Evolutionary conservation across 2,113 vertebrate genomes (phyloP).

Genomic region (Daubentonia madagascariensis): DNA sequence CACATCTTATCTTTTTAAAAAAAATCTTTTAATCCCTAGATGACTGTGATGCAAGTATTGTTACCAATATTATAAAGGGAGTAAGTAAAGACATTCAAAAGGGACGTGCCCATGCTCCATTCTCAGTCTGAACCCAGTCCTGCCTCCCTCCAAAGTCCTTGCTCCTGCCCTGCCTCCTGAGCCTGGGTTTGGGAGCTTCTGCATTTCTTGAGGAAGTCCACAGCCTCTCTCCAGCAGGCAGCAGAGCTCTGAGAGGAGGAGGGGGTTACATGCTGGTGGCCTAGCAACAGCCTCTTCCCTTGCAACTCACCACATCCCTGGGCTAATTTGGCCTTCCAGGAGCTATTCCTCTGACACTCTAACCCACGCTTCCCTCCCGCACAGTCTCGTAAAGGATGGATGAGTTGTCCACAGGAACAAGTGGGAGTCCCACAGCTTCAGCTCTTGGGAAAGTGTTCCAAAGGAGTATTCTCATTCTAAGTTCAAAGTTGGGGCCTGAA

Average conservation of each 20-base stretch:
- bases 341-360: constrained; percentile 30
- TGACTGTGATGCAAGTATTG: background rate
- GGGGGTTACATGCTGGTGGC: background rate
- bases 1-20: background rate
- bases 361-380: constrained; percentile 61
- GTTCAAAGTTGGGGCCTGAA: constrained; percentile 7
- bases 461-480: background rate
- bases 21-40: background rate
- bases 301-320: background rate
- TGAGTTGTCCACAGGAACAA: constrained; percentile 68
- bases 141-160: background rate
- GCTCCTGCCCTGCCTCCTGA: background rate
- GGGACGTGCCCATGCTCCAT: background rate
- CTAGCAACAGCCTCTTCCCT: constrained; percentile 70
- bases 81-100: background rate
- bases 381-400: constrained; percentile 52
- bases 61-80: background rate
- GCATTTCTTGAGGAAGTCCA: background rate
- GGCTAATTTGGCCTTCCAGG: constrained; percentile 64
- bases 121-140: background rate
- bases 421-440: constrained; percentile 45
- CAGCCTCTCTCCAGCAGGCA: background rate
- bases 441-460: constrained; percentile 52
- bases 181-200: background rate
- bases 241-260: background rate